These are phyloP conservation scores for Otus sunia DNA, from an alignment of 2,113 vertebrate species.

Conservation along the genomic window DNA sequence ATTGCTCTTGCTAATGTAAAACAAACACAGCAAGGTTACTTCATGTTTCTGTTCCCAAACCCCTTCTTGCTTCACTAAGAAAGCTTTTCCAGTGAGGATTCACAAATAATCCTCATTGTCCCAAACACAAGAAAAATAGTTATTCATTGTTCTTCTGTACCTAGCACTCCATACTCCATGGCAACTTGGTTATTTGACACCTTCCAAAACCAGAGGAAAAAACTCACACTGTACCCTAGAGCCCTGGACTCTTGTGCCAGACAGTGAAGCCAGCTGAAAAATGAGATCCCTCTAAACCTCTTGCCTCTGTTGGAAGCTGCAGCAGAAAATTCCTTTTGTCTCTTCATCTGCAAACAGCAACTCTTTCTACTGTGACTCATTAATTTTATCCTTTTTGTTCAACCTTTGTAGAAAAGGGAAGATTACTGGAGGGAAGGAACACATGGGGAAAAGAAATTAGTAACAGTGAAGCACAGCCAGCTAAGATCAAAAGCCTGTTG, in stretches of 20 bases:
- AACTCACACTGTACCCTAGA: not conserved
- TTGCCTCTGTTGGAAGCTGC: conserved; percentile 5
- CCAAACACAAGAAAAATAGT: not conserved
- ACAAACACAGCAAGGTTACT: not conserved
- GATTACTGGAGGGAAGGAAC: not conserved
- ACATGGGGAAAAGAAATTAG: not conserved
- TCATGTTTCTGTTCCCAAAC: not conserved
- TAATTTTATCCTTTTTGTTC: not conserved
- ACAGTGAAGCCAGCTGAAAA: not conserved
- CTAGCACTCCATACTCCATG: not conserved
- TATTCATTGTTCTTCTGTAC: not conserved
- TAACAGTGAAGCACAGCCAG: not conserved
- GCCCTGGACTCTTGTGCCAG: not conserved
- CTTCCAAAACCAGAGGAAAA: conserved; percentile 10
- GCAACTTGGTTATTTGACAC: not conserved
- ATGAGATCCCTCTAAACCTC: not conserved
- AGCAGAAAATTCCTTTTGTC: conserved; percentile 9
- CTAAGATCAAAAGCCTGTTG: not conserved
- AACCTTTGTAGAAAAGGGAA: not conserved
- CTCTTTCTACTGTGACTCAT: not conserved
- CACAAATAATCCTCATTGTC: not conserved
- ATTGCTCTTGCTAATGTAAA: not conserved
- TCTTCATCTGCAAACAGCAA: not conserved
- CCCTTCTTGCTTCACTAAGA: not conserved
- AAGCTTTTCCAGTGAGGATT: conserved; percentile 8